Evolutionary conservation across 2,113 vertebrate species (phyloP), one percentile per base, ranked within the genome.

Genomic region (Parus major): DNA sequence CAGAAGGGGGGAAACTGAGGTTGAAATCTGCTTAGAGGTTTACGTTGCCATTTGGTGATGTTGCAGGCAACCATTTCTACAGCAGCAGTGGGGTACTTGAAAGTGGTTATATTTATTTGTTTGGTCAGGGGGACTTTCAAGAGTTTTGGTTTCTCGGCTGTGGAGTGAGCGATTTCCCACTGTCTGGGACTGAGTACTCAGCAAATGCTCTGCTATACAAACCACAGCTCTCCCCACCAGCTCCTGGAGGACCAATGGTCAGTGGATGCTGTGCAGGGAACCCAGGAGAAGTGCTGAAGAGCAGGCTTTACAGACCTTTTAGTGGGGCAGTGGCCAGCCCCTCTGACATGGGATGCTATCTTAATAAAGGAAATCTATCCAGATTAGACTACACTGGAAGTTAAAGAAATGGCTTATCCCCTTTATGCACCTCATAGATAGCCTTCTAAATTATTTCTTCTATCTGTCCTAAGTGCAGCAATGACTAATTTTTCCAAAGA

Each of bases 401-500:
- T n/a, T 82, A 75, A 76, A 95, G 47, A 33, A 80, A 61, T 2
- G 3, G 10, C 11, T 80, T 77, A 35, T 80, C n/a, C 66, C 82
- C 66, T 77, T 25, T 6, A n/a, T 42, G 59, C 28, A 88, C 42
- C 82, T 61, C 20, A 2, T 12, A 69, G 70, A 82, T 21, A 50
- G 36, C 28, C 25, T 90, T 87, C 66, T 49, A 88, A 46, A 90
- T 80, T 27, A 94, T 69, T 93, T 87, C 35, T 86, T 88, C 50
- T 80, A 61, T 88, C 82, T 90, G 49, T 79, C 82, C 66, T 85
- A 72, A 88, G 57, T 46, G 79, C 69, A 92, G 63, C 41, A 91
- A 76, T 28, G 50, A 29, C 55, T 90, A 3, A 80, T 90, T 96
- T 70, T 91, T 83, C 88, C 82, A 80, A 93, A 94, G 79, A 82